Evolutionary conservation across 1,140 invertebrate genomes (phyloP).

Genomic region (Zelostemma sp.): DNA sequence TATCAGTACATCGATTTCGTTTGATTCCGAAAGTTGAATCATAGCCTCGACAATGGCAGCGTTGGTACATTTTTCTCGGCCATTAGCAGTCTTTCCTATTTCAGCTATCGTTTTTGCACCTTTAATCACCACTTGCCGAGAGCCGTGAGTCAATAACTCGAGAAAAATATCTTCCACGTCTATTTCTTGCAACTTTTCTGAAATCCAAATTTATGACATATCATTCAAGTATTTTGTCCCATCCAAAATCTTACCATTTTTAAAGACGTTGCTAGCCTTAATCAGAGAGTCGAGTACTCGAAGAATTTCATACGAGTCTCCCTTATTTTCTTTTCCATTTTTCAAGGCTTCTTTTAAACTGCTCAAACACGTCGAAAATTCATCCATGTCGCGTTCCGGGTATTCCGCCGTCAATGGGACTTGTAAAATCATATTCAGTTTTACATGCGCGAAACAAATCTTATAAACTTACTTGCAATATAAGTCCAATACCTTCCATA

Average conservation of each 20-base stretch:
- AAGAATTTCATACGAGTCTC: not conserved
- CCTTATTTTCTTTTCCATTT: not conserved
- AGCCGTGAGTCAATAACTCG: constrained; percentile 52
- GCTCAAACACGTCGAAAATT: too few species aligned
- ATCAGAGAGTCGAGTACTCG: not conserved
- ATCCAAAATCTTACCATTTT: not conserved
- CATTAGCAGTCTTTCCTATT: constrained; percentile 77
- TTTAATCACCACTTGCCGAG: constrained; percentile 51
- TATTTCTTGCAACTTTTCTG: constrained; percentile 47
- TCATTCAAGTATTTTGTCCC: too few species aligned
- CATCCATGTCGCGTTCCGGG: too few species aligned
- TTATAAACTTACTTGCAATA: too few species aligned
- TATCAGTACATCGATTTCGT: constrained; percentile 73
- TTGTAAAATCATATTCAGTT: too few species aligned
- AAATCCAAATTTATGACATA: too few species aligned
- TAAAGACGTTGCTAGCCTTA: not conserved
- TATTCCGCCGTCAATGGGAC: too few species aligned
- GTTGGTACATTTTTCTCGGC: constrained; percentile 76
- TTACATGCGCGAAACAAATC: too few species aligned
- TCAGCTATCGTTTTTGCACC: constrained; percentile 78
- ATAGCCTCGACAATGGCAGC: constrained; percentile 73
- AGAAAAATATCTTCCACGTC: constrained; percentile 56
- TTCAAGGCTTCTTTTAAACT: not conserved
- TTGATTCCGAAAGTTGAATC: constrained; percentile 68
- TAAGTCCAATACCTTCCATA: too few species aligned